Percentiles rank a stretch among this genome's conserved stretches.
Evolutionary conservation across 2,797 vertebrate species (phyloP).

Genomic region (Ctenopoma multispine): DNA sequence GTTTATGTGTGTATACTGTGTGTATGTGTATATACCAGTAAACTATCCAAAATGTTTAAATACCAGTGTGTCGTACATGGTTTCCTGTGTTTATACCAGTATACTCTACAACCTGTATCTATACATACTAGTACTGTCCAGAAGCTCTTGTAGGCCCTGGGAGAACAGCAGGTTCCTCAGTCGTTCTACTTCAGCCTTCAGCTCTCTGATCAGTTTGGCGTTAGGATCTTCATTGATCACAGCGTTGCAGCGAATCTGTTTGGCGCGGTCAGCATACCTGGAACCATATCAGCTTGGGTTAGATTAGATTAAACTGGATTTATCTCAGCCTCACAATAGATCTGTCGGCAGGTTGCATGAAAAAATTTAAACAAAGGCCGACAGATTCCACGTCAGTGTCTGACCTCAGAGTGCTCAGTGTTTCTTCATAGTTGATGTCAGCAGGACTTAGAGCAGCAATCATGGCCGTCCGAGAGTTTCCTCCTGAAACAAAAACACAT

Average conservation of each 20-base stretch:
- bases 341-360: constrained; percentile 62
- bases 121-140: constrained; percentile 62
- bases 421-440: constrained; percentile 94
- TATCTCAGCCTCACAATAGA: constrained; percentile 84
- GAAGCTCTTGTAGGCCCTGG: constrained; percentile 84
- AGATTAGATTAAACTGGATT: not conserved
- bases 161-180: constrained; percentile 88
- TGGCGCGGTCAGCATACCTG: constrained; percentile 92
- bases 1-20: too few relatives aligned
- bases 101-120: not conserved
- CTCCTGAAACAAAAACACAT: constrained; percentile 77
- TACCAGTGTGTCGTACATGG: too few relatives aligned
- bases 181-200: constrained; percentile 90
- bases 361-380: not conserved
- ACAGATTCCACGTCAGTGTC: not conserved
- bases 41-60: too few relatives aligned
- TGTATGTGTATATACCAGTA: too few relatives aligned
- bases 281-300: not conserved
- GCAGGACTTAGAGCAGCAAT: constrained; percentile 93
- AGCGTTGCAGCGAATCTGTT: constrained; percentile 93
- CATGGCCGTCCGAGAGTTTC: constrained; percentile 94
- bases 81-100: not conserved
- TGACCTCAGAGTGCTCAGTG: constrained; percentile 91
- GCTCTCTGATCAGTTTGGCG: constrained; percentile 90
- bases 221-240: constrained; percentile 94